Percentiles rank a stretch among this genome's conserved stretches.
Evolutionary conservation across 2,113 vertebrate species (phyloP).

Genomic region (Struthio camelus): DNA sequence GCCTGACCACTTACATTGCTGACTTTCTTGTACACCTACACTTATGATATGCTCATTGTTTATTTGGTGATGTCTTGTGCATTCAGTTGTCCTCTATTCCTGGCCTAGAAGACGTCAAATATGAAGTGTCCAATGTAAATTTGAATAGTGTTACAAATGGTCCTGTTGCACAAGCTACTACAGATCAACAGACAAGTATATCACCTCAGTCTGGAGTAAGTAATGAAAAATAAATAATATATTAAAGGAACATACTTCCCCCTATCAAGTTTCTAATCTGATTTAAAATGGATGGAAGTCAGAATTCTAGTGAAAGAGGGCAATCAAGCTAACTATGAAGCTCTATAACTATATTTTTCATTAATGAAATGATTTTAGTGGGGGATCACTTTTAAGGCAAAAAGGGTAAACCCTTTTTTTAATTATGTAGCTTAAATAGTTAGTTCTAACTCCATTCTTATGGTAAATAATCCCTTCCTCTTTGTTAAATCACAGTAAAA

Average conservation of each 20-base stretch:
- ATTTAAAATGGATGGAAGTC: not conserved
- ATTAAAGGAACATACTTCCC: not conserved
- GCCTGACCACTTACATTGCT: not conserved
- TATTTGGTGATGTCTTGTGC: not conserved
- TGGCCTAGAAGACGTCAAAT: slow-evolving; percentile 91
- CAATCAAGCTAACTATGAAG: not conserved
- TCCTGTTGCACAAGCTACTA: slow-evolving; percentile 59
- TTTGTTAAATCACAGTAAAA: not conserved
- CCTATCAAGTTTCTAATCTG: not conserved
- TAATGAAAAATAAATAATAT: not conserved
- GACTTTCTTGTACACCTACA: not conserved
- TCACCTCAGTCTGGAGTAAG: slow-evolving; percentile 72
- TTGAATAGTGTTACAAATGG: slow-evolving; percentile 75
- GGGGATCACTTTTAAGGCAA: not conserved
- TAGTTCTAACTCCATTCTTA: not conserved
- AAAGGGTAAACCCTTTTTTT: not conserved
- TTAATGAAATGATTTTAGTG: not conserved
- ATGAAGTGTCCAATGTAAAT: slow-evolving; percentile 77
- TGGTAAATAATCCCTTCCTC: not conserved
- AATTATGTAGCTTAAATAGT: not conserved
- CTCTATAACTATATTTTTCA: not conserved
- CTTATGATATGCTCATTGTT: not conserved
- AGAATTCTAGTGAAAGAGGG: not conserved
- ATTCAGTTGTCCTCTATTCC: slow-evolving; percentile 94
- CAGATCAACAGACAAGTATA: slow-evolving; percentile 47